phyloP scores from a whole-genome alignment of 2,888 invertebrate genomes.

The Yponomeuta plumbellus region DNA sequence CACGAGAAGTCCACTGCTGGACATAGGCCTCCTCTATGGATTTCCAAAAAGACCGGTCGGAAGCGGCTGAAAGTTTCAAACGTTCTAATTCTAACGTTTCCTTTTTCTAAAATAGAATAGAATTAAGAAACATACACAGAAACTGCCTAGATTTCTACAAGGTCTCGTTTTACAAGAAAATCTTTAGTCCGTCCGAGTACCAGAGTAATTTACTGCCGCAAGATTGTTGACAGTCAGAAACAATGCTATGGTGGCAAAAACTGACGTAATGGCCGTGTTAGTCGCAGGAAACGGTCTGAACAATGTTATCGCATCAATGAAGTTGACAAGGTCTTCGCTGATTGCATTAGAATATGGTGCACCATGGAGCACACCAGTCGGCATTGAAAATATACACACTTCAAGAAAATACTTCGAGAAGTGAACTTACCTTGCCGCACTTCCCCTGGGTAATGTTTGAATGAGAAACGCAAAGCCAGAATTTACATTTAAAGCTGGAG shows the following conservation, averaged over 20 bases:
- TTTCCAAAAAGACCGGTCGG: no score
- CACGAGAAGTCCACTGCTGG: no score
- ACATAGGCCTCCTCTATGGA: no score
- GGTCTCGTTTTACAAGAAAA: background rate
- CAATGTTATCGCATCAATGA: slow-evolving; percentile 5
- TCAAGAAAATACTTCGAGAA: background rate
- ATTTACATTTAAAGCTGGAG: no score
- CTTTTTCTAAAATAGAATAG: no score
- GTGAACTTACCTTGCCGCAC: background rate
- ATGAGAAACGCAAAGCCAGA: background rate
- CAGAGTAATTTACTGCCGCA: background rate
- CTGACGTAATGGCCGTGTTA: background rate
- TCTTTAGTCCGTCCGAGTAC: background rate
- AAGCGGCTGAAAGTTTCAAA: background rate
- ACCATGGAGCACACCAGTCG: background rate
- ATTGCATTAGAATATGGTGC: background rate
- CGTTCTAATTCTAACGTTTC: no score
- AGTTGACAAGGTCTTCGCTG: slow-evolving; percentile 1
- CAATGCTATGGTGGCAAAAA: slow-evolving; percentile 1
- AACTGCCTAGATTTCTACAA: no score
- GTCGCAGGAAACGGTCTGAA: background rate
- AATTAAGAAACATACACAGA: no score
- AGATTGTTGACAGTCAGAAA: background rate
- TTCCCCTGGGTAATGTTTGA: background rate
- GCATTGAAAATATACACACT: background rate